phyloP scores from a whole-genome alignment of 2,888 invertebrate genomes.

The Matsumyia berberina region DNA sequence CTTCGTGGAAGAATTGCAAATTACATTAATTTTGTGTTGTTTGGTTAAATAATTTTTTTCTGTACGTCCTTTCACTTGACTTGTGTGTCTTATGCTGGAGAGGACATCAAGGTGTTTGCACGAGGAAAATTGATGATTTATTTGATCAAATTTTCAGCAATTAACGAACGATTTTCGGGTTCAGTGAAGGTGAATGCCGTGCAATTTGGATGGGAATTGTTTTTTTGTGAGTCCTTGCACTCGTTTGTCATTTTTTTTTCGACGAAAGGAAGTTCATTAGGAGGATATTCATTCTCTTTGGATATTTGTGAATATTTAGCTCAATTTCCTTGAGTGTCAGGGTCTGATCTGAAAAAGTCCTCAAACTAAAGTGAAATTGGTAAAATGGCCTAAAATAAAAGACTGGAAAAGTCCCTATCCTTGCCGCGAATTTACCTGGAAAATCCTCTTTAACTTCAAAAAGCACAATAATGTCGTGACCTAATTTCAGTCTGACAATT shows the following conservation, averaged over 20 bases:
- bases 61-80: slow-evolving; percentile 54
- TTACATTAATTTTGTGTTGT: slow-evolving; percentile 60
- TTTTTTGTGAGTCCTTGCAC: background rate
- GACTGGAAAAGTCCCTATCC: too few species aligned
- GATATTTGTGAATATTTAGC: too few species aligned
- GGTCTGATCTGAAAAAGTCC: too few species aligned
- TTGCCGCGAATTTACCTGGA: too few species aligned
- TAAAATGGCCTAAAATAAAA: too few species aligned
- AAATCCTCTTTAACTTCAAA: background rate
- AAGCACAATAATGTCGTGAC: slow-evolving; percentile 23
- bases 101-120: slow-evolving; percentile 34
- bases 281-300: background rate
- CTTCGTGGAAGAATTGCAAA: slow-evolving; percentile 24
- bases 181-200: slow-evolving; percentile 30
- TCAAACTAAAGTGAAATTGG: too few species aligned
- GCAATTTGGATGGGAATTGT: slow-evolving; percentile 5
- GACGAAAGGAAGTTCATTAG: slow-evolving; percentile 1
- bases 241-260: background rate
- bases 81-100: slow-evolving; percentile 22
- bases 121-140: slow-evolving; percentile 36
- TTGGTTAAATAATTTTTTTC: slow-evolving; percentile 34
- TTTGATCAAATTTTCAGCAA: slow-evolving; percentile 40
- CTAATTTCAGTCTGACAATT: background rate
- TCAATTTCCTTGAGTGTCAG: too few species aligned
- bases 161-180: slow-evolving; percentile 40